Conservation (phyloP, 2,888 invertebrate genomes). For the Nasonovia ribisnigri region DNA sequence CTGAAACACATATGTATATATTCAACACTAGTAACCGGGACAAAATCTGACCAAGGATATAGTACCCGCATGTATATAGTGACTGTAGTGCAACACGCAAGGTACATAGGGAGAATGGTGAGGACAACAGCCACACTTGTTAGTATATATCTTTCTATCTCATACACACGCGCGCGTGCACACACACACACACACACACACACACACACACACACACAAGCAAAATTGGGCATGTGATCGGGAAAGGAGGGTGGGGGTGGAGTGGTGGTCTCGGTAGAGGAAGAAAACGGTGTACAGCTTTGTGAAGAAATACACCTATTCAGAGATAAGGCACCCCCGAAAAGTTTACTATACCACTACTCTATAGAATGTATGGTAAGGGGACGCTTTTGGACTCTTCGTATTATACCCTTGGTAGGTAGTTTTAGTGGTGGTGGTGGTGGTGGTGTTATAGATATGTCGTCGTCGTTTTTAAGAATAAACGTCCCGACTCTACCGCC, state of each 20-base stretch:
- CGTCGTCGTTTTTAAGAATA: constrained; percentile 33
- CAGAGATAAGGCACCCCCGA: constrained; percentile 23
- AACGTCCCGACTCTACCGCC: not conserved
- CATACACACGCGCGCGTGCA: no score
- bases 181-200: no score
- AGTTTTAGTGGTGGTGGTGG: not conserved
- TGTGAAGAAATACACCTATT: constrained; percentile 27
- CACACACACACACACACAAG: not conserved
- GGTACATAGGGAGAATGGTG: no score
- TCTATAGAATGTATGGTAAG: not conserved
- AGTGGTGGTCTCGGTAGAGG: not conserved
- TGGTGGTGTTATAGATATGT: not conserved
- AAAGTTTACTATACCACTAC: constrained; percentile 5
- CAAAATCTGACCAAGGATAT: not conserved
- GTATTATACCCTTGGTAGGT: not conserved
- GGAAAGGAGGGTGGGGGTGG: not conserved
- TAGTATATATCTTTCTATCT: not conserved
- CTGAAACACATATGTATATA: not conserved
- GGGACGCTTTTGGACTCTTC: not conserved
- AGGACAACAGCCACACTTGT: not conserved
- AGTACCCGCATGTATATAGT: not conserved
- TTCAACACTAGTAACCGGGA: not conserved
- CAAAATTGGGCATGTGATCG: not conserved
- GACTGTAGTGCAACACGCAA: not conserved
- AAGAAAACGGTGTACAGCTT: not conserved